These are phyloP conservation scores for Hylia prasina DNA, from an alignment of 2,113 vertebrate genomes.

Conservation along the genomic window DNA sequence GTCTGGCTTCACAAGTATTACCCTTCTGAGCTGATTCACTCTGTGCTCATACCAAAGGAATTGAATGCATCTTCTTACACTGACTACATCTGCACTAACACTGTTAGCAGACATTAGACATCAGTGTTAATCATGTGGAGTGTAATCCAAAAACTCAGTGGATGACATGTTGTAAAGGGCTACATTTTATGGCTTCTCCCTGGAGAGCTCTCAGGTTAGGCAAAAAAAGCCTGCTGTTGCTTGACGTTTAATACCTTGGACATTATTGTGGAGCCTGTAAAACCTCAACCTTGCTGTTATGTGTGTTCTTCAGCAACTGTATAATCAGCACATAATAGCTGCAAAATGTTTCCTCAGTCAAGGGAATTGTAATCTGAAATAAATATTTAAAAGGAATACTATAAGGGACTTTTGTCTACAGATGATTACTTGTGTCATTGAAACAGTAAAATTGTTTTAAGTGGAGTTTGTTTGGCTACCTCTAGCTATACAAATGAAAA, in stretches of 20 bases:
- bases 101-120: background rate
- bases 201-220: slow-evolving; percentile 27
- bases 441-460: background rate
- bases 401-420: background rate
- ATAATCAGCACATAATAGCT: background rate
- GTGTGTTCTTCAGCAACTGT: slow-evolving; percentile 46
- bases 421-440: background rate
- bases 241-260: slow-evolving; percentile 63
- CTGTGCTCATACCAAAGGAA: background rate
- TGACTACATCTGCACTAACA: background rate
- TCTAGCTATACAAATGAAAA: background rate
- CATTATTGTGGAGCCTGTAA: slow-evolving; percentile 48
- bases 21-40: background rate
- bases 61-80: background rate
- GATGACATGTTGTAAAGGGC: background rate
- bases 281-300: slow-evolving; percentile 35
- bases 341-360: slow-evolving; percentile 13
- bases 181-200: slow-evolving; percentile 14
- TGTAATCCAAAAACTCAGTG: background rate
- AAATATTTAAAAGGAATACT: background rate
- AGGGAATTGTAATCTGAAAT: background rate
- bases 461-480: background rate
- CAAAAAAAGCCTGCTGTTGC: slow-evolving; percentile 1
- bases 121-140: background rate
- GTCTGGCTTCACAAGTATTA: background rate